Conservation (phyloP, 2,888 invertebrate genomes). For the Sphaerophoria taeniata region DNA sequence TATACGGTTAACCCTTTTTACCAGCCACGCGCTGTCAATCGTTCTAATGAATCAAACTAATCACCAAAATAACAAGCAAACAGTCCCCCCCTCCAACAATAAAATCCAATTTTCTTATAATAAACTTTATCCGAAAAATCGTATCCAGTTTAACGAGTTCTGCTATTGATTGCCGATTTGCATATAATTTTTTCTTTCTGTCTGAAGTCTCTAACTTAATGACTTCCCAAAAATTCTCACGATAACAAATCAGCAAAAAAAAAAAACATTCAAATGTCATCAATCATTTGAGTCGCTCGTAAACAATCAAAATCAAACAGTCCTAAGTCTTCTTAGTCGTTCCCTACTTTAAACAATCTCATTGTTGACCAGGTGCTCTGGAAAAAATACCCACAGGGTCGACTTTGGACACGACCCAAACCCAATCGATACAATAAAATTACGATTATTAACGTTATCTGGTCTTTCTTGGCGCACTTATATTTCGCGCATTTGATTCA, state of each 20-base stretch:
- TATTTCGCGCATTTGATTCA: background rate
- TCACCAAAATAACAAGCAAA: background rate
- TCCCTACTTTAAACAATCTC: background rate
- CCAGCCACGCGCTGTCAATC: background rate
- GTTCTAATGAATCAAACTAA: background rate
- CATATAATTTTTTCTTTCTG: constrained; percentile 19
- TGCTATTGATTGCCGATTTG: constrained; percentile 59
- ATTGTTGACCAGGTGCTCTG: constrained; percentile 61
- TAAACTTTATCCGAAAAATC: constrained; percentile 7
- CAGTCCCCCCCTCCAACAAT: background rate
- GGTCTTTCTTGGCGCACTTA: constrained; percentile 38
- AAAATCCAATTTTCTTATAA: background rate
- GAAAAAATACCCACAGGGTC: constrained; percentile 57
- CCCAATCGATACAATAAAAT: constrained; percentile 61
- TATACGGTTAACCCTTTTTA: background rate
- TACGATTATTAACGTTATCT: constrained; percentile 72
- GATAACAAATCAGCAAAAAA: constrained; percentile 34
- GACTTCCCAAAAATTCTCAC: constrained; percentile 62
- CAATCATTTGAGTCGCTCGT: constrained; percentile 66
- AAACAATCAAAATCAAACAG: constrained; percentile 30
- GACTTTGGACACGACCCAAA: constrained; percentile 68
- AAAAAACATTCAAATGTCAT: constrained; percentile 35
- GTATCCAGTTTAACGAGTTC: constrained; percentile 5
- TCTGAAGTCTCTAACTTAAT: constrained; percentile 46
- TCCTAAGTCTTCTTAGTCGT: constrained; percentile 2